Evolutionary conservation across 2,797 vertebrate species (phyloP), one percentile per base, ranked within the genome.

Genomic region (Merluccius polli): DNA sequence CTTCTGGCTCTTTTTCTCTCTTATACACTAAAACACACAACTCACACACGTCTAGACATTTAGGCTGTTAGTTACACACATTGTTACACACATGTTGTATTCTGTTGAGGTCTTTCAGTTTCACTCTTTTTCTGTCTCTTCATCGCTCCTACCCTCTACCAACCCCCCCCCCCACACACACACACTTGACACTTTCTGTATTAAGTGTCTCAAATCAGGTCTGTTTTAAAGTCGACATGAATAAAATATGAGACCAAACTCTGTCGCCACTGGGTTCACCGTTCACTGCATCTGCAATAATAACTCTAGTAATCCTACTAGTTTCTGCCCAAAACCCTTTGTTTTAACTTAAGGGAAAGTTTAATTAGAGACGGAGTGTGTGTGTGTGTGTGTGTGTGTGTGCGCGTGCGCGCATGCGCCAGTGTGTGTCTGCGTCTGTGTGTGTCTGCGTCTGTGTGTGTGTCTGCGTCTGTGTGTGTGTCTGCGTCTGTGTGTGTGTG

Each of bases 281-380:
- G 78, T 81, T 83, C 31, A 83, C 80, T 83, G 78, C 83, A 85
- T 83, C 77, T 78, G 80, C 81, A 83, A 81, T 87, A 69, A 69
- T 69, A 69, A 69, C 67, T 75, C 79, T 77, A 72, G 73, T 85
- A 83, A 84, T 89, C 82, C 80, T 75, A 75, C 73, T 41, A 31
- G 63, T 86, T 82, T 29, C 67, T 75, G 13, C 52, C 27, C 44
- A 38, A 9, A 76, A 76, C 73, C 78, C 73, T 84, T 82, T 77
- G 68, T 85, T 77, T 82, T 65, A 70, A 41, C 44, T 69, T 72
- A 21, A 78, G 48, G 7, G n/a, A 63, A 77, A 33, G 27, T 71
- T 74, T 33, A 74, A 76, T 77, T 70, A 44, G 16, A 30, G 32
- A 27, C n/a, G 24, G 38, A 36, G 27, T 41, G 7, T 10, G 16